These are phyloP conservation scores for Halcyon badia DNA, from an alignment of 2,797 vertebrate species.

Conservation along the genomic window DNA sequence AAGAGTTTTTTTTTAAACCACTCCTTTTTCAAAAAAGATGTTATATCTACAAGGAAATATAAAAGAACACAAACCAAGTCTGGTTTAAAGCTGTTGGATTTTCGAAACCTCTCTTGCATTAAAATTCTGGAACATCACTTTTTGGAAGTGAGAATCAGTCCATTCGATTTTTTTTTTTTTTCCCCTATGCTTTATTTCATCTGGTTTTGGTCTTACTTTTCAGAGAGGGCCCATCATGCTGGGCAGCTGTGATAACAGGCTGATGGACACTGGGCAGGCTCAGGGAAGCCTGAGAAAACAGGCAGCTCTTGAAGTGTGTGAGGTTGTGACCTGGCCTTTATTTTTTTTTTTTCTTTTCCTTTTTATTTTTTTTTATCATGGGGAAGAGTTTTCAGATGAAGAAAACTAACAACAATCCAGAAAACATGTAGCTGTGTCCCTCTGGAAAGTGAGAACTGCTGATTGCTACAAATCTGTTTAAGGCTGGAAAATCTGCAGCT, in stretches of 20 bases:
- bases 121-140: not conserved
- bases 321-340: not conserved
- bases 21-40: not conserved
- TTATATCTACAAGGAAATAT: not conserved
- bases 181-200: not conserved
- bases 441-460: slow-evolving; percentile 56
- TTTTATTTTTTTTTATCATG: not conserved
- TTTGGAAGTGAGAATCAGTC: not conserved
- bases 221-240: not conserved
- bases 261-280: not conserved
- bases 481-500: slow-evolving; percentile 55
- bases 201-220: not conserved
- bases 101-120: not conserved
- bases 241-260: slow-evolving; percentile 16
- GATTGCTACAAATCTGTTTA: slow-evolving; percentile 46
- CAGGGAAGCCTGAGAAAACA: not conserved
- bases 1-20: not conserved
- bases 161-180: not conserved
- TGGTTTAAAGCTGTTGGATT: not conserved
- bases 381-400: not conserved
- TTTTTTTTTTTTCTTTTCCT: rapidly evolving
- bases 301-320: not conserved
- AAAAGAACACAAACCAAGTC: not conserved
- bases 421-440: slow-evolving; percentile 7
- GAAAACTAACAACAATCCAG: not conserved